Percentiles rank a stretch among this genome's conserved stretches.
phyloP scores from a whole-genome alignment of 2,888 invertebrate genomes.

The Thereva nobilitata region DNA sequence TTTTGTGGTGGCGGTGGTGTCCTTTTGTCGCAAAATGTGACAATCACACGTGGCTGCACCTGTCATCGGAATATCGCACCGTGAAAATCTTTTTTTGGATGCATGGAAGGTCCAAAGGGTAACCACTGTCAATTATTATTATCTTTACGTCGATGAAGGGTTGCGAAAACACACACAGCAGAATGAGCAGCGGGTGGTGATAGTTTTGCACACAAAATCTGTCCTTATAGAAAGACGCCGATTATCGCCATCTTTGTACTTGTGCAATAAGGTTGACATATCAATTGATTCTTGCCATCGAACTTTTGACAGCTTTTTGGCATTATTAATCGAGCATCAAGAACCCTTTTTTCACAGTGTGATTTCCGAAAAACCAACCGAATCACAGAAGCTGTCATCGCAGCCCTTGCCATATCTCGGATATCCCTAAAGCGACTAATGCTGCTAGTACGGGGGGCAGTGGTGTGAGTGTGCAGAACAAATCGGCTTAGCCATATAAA shows the following conservation, averaged over 20 bases:
- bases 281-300: slow-evolving; percentile 29
- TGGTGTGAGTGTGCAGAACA: slow-evolving; percentile 25
- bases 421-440: neutral
- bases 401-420: neutral
- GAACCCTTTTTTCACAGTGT: slow-evolving; percentile 7
- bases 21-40: slow-evolving; percentile 15
- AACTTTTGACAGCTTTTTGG: slow-evolving; percentile 15
- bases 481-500: slow-evolving; percentile 28
- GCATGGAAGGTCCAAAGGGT: neutral
- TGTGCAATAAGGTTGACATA: slow-evolving; percentile 35
- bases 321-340: slow-evolving; percentile 22
- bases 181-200: neutral
- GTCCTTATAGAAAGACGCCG: neutral
- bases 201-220: neutral
- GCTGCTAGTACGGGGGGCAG: neutral
- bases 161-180: neutral
- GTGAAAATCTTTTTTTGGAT: neutral
- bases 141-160: slow-evolving; percentile 7
- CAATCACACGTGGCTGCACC: slow-evolving; percentile 28
- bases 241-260: slow-evolving; percentile 22
- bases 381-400: slow-evolving; percentile 25
- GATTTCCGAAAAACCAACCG: neutral
- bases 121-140: neutral
- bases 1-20: slow-evolving; percentile 5
- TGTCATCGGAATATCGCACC: slow-evolving; percentile 17